phyloP scores from a whole-genome alignment of 2,113 vertebrate genomes.

The Hoplias malabaricus region DNA sequence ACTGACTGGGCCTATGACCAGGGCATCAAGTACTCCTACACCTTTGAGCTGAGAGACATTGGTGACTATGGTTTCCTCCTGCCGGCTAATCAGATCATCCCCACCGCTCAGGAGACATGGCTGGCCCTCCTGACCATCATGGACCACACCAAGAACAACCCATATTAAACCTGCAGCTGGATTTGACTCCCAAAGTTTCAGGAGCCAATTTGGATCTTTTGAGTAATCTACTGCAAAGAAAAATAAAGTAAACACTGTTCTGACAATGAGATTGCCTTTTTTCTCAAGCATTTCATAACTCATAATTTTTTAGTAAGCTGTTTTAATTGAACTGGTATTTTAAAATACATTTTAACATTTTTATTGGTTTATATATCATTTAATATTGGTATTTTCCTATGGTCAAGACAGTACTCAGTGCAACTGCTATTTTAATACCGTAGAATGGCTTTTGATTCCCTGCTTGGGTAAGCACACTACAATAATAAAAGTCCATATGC shows the following conservation, averaged over 20 bases:
- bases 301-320: too few species aligned
- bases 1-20: slow-evolving; percentile 82
- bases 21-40: slow-evolving; percentile 84
- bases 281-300: too few species aligned
- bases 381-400: too few species aligned
- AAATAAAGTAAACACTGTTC: background rate
- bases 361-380: too few species aligned
- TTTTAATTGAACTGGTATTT: too few species aligned
- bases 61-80: slow-evolving; percentile 84
- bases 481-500: too few species aligned
- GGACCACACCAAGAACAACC: slow-evolving; percentile 55
- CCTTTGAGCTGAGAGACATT: slow-evolving; percentile 85
- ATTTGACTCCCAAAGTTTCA: background rate
- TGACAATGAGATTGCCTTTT: background rate
- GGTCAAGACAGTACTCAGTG: too few species aligned
- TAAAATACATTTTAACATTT: too few species aligned
- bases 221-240: background rate
- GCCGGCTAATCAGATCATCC: slow-evolving; percentile 83
- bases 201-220: background rate
- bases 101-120: slow-evolving; percentile 87
- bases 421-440: too few species aligned
- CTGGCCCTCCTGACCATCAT: slow-evolving; percentile 80
- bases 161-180: slow-evolving; percentile 32
- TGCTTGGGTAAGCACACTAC: too few species aligned
- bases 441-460: too few species aligned